Conservation (phyloP, 1,140 invertebrate genomes). For the Neodiprion lecontei region DNA sequence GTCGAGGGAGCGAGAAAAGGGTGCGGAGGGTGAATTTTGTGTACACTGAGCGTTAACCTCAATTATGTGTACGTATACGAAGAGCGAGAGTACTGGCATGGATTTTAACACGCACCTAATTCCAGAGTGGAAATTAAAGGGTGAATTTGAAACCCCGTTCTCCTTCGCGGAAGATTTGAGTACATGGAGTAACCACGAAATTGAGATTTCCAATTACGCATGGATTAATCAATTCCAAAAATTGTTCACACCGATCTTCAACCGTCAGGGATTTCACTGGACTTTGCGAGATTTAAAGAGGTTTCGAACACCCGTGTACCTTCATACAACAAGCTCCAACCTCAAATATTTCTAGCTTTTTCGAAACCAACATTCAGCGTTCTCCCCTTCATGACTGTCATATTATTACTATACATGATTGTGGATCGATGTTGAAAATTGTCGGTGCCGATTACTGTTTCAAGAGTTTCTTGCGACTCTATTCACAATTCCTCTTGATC, state of each 20-base stretch:
- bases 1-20: background rate
- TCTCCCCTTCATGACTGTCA: no score
- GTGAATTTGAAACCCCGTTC: background rate
- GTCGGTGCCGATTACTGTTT: no score
- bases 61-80: background rate
- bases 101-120: background rate
- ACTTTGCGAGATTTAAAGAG: background rate
- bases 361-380: no score
- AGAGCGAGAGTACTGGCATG: background rate
- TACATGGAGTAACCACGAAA: background rate
- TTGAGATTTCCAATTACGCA: background rate
- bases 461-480: no score
- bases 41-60: background rate
- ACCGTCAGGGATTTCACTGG: background rate
- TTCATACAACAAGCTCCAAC: no score
- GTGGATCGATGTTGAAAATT: no score
- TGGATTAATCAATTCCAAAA: background rate
- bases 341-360: no score
- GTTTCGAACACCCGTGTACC: no score
- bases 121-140: background rate
- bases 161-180: background rate
- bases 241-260: background rate
- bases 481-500: no score
- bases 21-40: background rate
- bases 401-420: no score